phyloP scores from a whole-genome alignment of 2,797 vertebrate genomes.

The Myotis daubentonii region DNA sequence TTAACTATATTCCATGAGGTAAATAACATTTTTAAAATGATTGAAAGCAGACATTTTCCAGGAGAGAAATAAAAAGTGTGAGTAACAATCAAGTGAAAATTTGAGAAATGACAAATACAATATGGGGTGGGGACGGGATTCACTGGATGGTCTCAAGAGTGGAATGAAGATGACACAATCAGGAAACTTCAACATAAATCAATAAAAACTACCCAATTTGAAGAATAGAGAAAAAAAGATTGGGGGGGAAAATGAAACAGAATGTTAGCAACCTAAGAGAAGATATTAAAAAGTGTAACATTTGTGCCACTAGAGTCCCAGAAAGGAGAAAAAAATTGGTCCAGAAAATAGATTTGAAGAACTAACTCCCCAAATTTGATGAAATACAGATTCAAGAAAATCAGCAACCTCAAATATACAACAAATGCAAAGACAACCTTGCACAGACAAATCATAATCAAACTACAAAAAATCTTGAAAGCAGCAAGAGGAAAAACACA shows the following conservation, averaged over 20 bases:
- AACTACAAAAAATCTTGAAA: background rate
- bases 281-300: background rate
- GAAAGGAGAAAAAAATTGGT: background rate
- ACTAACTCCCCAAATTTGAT: background rate
- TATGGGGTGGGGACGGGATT: background rate
- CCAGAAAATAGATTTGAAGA: background rate
- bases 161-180: background rate
- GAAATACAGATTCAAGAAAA: background rate
- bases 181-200: background rate
- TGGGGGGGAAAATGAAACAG: background rate
- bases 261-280: background rate
- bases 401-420: background rate
- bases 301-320: background rate
- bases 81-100: background rate
- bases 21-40: conserved; percentile 3
- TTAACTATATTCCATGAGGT: background rate
- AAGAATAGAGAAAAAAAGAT: background rate
- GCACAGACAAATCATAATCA: background rate
- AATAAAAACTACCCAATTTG: background rate
- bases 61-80: background rate
- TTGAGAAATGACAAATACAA: conserved; percentile 8
- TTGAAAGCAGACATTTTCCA: background rate
- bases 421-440: background rate
- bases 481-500: background rate
- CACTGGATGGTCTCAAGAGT: background rate